These are phyloP conservation scores for Drosophila dunni DNA, from an alignment of 1,140 invertebrate genomes.

Conservation along the genomic window DNA sequence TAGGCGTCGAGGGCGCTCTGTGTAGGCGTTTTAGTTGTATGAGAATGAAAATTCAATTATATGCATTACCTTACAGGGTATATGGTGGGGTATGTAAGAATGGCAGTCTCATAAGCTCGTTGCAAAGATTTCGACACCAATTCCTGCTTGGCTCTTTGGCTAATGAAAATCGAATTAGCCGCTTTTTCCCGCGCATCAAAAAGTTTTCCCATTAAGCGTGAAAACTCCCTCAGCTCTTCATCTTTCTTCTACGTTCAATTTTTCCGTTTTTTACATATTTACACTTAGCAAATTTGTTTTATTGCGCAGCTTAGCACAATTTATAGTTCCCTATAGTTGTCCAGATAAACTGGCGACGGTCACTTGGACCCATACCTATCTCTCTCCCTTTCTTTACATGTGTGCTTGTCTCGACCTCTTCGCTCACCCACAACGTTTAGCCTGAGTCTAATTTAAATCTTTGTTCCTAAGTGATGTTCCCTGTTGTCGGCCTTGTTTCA, in stretches of 20 bases:
- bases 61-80: constrained; percentile 68
- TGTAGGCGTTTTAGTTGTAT: constrained; percentile 72
- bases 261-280: constrained; percentile 36
- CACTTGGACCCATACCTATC: not conserved
- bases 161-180: constrained; percentile 81
- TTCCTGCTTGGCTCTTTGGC: constrained; percentile 46
- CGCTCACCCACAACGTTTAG: not conserved
- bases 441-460: constrained; percentile 56
- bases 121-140: constrained; percentile 27
- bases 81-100: constrained; percentile 9
- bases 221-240: constrained; percentile 25
- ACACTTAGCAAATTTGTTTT: constrained; percentile 52
- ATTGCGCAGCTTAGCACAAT: constrained; percentile 43
- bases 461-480: constrained; percentile 72
- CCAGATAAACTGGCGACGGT: constrained; percentile 36
- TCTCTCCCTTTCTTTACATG: not conserved
- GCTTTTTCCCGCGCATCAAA: constrained; percentile 59
- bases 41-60: constrained; percentile 83
- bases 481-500: constrained; percentile 63
- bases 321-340: constrained; percentile 48
- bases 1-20: constrained; percentile 30
- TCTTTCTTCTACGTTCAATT: constrained; percentile 14
- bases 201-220: constrained; percentile 80
- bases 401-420: no score
- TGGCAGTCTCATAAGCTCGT: constrained; percentile 3